A percentile compares a stretch with the other conserved stretches of the same genome.
These are phyloP conservation scores for Ophioderma brevispina DNA, from an alignment of 35 echinoderm and acorn worm genomes.

Conservation along the genomic window DNA sequence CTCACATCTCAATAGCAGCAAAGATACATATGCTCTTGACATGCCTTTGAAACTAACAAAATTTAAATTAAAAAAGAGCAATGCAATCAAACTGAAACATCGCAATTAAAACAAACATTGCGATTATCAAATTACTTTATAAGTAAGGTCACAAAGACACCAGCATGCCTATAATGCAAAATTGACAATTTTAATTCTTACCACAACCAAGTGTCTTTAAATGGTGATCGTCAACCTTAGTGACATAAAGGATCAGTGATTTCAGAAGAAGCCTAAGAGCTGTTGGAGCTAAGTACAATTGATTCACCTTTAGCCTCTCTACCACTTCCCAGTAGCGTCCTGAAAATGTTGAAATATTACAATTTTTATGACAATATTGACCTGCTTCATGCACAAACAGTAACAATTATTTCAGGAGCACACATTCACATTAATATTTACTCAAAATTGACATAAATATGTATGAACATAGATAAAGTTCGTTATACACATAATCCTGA, in stretches of 20 bases:
- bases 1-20: no score
- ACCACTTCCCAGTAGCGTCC: constrained; percentile 99
- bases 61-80: neutral
- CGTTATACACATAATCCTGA: no score
- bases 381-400: no score
- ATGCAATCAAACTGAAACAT: neutral
- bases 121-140: neutral
- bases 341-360: neutral
- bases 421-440: no score
- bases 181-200: constrained; percentile 31
- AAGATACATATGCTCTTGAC: neutral
- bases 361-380: no score
- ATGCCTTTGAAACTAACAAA: neutral
- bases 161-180: neutral
- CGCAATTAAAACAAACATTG: neutral
- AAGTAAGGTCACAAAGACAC: neutral
- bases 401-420: no score
- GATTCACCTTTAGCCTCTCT: constrained; percentile 80
- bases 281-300: constrained; percentile 93
- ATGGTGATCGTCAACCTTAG: constrained; percentile 71
- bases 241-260: constrained; percentile 68
- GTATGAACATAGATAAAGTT: no score
- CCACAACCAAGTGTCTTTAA: constrained; percentile 88
- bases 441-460: no score
- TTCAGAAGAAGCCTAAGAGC: constrained; percentile 82